Conservation (phyloP, 2,888 invertebrate species). For the Agapostemon virescens region DNA sequence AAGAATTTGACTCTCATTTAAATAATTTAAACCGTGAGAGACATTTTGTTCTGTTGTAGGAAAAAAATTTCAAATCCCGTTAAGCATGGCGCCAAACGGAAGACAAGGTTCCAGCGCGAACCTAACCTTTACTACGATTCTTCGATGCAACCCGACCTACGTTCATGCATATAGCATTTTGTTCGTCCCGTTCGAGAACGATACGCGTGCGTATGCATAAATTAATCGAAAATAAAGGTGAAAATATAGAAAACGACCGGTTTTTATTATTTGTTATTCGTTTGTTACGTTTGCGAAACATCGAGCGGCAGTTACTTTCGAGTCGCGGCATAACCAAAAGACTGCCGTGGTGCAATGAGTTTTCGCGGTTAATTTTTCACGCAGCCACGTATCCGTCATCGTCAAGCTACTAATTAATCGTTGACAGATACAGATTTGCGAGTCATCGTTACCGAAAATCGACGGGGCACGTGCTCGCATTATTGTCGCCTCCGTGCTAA, state of each 20-base stretch:
- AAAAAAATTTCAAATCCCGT: background rate
- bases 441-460: background rate
- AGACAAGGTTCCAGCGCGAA: background rate
- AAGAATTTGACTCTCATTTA: background rate
- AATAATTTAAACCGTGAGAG: background rate
- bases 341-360: constrained; percentile 11
- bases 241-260: background rate
- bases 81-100: background rate
- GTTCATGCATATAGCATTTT: background rate
- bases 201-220: background rate
- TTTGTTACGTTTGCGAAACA: constrained; percentile 12
- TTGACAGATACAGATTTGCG: background rate
- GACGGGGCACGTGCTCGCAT: constrained; percentile 32
- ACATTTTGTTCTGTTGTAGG: background rate
- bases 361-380: background rate
- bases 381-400: background rate
- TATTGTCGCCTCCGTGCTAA: constrained; percentile 16
- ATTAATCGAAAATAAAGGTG: background rate
- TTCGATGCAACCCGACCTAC: background rate
- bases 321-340: background rate
- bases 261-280: constrained; percentile 17
- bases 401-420: constrained; percentile 14
- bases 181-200: background rate
- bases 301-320: background rate
- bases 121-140: constrained; percentile 34